Conservation (phyloP, 2,113 vertebrate genomes). For the Ia io region DNA sequence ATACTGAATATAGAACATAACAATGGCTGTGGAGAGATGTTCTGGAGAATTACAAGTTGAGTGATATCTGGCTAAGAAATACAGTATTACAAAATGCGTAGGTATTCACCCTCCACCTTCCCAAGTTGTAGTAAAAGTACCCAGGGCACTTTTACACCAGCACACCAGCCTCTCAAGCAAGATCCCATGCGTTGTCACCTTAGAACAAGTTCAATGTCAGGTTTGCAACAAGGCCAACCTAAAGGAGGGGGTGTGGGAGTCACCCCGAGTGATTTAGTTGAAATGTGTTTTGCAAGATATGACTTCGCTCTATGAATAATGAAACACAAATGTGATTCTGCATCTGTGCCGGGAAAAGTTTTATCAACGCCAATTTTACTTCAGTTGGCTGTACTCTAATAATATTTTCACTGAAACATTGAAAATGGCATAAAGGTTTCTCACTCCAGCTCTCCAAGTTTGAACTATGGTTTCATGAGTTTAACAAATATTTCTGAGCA, state of each 20-base stretch:
- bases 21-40: not conserved
- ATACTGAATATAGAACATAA: not conserved
- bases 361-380: not conserved
- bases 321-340: not conserved
- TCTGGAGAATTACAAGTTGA: not conserved
- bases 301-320: not conserved
- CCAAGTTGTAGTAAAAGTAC: not conserved
- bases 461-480: not conserved
- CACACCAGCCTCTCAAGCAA: accelerated
- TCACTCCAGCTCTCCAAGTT: not conserved
- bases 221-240: not conserved
- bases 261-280: not conserved
- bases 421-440: not conserved
- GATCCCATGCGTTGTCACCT: accelerated
- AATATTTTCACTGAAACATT: not conserved
- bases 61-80: not conserved
- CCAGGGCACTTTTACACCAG: accelerated
- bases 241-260: not conserved
- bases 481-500: not conserved
- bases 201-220: not conserved
- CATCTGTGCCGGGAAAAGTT: not conserved
- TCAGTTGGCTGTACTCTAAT: not conserved
- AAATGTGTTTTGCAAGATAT: not conserved
- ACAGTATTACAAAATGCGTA: not conserved
- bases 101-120: not conserved